phyloP scores from a whole-genome alignment of 2,888 invertebrate species.

The Drosophila lacicola region DNA sequence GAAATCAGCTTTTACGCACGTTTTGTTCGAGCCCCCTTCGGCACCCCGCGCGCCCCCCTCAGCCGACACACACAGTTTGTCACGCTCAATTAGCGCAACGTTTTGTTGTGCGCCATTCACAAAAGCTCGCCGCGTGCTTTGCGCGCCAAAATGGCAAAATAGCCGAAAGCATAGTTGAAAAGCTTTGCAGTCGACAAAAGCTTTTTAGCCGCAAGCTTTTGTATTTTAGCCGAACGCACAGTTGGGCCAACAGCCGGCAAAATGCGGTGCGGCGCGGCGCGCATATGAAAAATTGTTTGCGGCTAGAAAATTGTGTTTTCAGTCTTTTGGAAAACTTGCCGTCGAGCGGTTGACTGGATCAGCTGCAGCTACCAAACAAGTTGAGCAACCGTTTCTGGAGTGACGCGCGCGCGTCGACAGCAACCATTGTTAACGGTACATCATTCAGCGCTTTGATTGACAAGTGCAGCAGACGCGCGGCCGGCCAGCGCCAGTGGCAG shows the following conservation, averaged over 20 bases:
- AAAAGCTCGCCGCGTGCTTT: constrained; percentile 64
- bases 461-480: constrained; percentile 20
- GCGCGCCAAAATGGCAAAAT: constrained; percentile 57
- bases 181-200: constrained; percentile 49
- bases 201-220: constrained; percentile 50
- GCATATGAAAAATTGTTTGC: constrained; percentile 70
- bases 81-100: constrained; percentile 53
- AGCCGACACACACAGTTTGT: constrained; percentile 1
- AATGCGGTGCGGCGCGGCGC: constrained; percentile 33
- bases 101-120: constrained; percentile 60
- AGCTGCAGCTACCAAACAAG: constrained; percentile 21
- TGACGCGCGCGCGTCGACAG: constrained; percentile 5
- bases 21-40: constrained; percentile 38
- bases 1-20: constrained; percentile 60
- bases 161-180: constrained; percentile 40
- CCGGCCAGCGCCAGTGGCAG: constrained; percentile 14
- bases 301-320: constrained; percentile 69
- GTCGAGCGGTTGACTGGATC: constrained; percentile 78
- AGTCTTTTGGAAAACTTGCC: constrained; percentile 80
- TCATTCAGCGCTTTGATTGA: constrained; percentile 38
- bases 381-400: background rate
- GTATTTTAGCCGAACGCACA: constrained; percentile 30
- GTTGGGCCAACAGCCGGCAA: constrained; percentile 66
- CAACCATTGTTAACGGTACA: constrained; percentile 38
- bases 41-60: background rate